These are phyloP conservation scores for Ptyas mucosa DNA, from an alignment of 2,113 vertebrate genomes.

Conservation along the genomic window DNA sequence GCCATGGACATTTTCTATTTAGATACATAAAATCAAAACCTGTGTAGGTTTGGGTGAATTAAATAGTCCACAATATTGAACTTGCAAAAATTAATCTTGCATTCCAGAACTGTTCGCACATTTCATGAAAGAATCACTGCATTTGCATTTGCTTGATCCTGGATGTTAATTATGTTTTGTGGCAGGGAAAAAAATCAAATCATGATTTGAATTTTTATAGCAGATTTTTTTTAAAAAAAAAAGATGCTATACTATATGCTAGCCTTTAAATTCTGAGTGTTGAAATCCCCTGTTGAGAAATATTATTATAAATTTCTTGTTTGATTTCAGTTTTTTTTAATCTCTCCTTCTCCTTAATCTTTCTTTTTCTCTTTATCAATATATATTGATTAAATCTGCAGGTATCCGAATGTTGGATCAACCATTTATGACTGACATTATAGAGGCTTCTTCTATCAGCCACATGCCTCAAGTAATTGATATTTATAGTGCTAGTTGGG, in stretches of 20 bases:
- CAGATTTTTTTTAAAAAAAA: neutral
- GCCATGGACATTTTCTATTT: neutral
- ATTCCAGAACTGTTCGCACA: neutral
- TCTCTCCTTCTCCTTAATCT: neutral
- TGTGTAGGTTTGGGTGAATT: neutral
- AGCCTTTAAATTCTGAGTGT: neutral
- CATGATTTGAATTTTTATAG: neutral
- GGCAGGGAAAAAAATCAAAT: neutral
- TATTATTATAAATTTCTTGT: neutral
- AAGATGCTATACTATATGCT: neutral
- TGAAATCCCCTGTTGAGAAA: neutral
- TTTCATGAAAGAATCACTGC: neutral
- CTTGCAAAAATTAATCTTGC: neutral
- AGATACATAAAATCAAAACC: neutral
- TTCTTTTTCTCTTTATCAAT: neutral
- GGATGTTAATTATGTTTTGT: neutral
- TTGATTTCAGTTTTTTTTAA: neutral
- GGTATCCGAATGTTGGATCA: conserved; percentile 98
- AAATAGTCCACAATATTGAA: neutral
- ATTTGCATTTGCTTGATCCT: neutral
- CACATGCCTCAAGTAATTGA: conserved; percentile 98
- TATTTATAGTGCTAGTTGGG: conserved; percentile 99
- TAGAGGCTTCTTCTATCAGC: conserved; percentile 97
- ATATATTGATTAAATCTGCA: conserved; percentile 51
- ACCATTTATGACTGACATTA: conserved; percentile 98